Conservation (phyloP, 2,797 vertebrate species). For the Cossypha heuglini region DNA sequence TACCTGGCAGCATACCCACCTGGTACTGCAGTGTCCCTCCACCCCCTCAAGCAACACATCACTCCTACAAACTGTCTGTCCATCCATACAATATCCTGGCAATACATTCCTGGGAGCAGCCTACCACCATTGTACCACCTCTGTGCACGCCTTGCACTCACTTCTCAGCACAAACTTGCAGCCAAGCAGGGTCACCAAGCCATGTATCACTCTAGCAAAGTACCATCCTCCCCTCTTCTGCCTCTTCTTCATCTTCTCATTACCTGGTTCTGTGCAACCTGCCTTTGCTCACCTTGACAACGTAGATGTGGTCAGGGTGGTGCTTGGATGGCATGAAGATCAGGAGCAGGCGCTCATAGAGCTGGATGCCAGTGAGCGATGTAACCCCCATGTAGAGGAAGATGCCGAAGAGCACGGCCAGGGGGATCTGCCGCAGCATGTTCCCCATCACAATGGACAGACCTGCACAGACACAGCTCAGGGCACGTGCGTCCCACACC, state of each 20-base stretch:
- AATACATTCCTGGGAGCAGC: neutral
- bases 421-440: constrained; percentile 89
- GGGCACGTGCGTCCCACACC: neutral
- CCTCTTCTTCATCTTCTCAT: neutral
- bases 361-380: constrained; percentile 93
- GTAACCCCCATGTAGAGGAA: constrained; percentile 99
- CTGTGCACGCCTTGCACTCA: neutral
- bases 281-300: constrained; percentile 86
- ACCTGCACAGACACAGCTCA: constrained; percentile 72
- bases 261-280: neutral
- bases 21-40: neutral
- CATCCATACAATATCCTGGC: neutral
- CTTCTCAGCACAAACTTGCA: neutral
- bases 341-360: constrained; percentile 93
- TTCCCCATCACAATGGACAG: constrained; percentile 96
- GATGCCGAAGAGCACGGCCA: constrained; percentile 96
- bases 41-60: neutral
- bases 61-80: neutral
- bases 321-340: constrained; percentile 97
- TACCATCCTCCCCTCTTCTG: neutral
- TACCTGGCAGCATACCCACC: neutral
- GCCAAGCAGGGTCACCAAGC: neutral
- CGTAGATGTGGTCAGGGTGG: constrained; percentile 94
- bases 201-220: neutral
- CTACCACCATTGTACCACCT: neutral